Conservation (phyloP, 2,888 invertebrate species). For the Drosophila kambysellisi region DNA sequence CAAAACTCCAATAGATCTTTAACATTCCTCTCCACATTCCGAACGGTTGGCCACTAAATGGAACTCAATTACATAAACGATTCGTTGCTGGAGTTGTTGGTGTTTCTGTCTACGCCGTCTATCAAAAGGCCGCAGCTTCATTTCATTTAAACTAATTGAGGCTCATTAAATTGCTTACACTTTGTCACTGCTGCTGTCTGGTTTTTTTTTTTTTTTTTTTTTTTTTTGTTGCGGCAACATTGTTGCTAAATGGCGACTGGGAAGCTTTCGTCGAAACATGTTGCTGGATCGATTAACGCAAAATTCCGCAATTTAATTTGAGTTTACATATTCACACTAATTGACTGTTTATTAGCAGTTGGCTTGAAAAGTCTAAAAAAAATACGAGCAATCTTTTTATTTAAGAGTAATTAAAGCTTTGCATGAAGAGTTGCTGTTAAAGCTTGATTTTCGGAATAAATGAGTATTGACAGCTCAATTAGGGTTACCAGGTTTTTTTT, state of each 20-base stretch:
- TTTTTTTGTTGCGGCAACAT: conserved; percentile 29
- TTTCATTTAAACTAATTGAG: conserved; percentile 73
- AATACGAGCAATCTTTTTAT: background rate
- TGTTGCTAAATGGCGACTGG: conserved; percentile 37
- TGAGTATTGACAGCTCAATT: conserved; percentile 32
- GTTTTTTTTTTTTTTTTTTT: background rate
- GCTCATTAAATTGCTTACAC: conserved; percentile 47
- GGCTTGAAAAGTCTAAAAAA: background rate
- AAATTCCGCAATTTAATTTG: conserved; percentile 16
- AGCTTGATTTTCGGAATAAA: conserved; percentile 9
- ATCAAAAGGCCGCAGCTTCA: conserved; percentile 55
- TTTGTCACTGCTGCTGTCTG: conserved; percentile 16
- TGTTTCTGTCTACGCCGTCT: conserved; percentile 26
- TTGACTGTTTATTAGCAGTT: conserved; percentile 31
- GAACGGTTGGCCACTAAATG: conserved; percentile 30
- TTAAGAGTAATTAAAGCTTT: conserved; percentile 25
- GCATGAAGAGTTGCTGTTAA: conserved; percentile 20
- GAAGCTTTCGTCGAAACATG: conserved; percentile 17
- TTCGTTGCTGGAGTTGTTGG: conserved; percentile 26
- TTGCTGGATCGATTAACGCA: conserved; percentile 36
- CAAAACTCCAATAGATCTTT: conserved; percentile 12
- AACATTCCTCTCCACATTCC: conserved; percentile 32
- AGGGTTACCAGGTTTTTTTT: conserved; percentile 50
- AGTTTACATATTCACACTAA: conserved; percentile 37
- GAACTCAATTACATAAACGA: conserved; percentile 68